Base-by-base conservation (phyloP, 2,888 invertebrate genomes). In the Hofmannophila pseudospretella region DNA sequence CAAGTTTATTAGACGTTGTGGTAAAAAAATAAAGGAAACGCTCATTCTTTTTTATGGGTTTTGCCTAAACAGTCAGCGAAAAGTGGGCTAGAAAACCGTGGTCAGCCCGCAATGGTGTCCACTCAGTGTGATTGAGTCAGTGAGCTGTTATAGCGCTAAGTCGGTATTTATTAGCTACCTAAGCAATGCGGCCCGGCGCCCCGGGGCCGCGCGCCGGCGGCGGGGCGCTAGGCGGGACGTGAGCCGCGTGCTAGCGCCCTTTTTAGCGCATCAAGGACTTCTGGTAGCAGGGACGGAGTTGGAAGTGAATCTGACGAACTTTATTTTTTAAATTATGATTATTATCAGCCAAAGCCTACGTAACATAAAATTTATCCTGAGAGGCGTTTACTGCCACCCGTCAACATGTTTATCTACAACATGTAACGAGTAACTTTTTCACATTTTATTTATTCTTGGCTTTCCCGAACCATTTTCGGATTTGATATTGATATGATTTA, bases 121-220 rank as follows among this genome's bases (percentile, higher is more conserved):
- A 49, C 49, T 49, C 42, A 43, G 39, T 47, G 39, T 41, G 47
- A 57, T 60, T 57, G 54, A 47, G 49, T 53, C 57, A 48, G 41
- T 32, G 41, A 45, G 41, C 43, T 39, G 42, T 44, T 42, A 49
- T 43, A 39, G 46, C 40, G 45, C 43, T 41, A 41, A 41, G 41
- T 43, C 42, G 44, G 45, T 49, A 52, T 58, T 56, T 55, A 59
- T 56, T 49, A 44, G 49, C 51, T 50, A 54, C 54, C 54, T 57
- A 51, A 52, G 49, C 53, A 49, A 39, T 41, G 43, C 50, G 32
- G 41, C 43, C 42, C 23, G 49, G 33, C 49, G 50, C 38, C 51
- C n/a, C n/a, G 44, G 45, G 45, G 51, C 42, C 43, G 48, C 8
- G 23, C 42, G 41, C 42, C 41, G 51, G 33, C 49, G 50, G 41